phyloP scores from a whole-genome alignment of 1,140 invertebrate genomes.

The Oreohelix idahoensis region DNA sequence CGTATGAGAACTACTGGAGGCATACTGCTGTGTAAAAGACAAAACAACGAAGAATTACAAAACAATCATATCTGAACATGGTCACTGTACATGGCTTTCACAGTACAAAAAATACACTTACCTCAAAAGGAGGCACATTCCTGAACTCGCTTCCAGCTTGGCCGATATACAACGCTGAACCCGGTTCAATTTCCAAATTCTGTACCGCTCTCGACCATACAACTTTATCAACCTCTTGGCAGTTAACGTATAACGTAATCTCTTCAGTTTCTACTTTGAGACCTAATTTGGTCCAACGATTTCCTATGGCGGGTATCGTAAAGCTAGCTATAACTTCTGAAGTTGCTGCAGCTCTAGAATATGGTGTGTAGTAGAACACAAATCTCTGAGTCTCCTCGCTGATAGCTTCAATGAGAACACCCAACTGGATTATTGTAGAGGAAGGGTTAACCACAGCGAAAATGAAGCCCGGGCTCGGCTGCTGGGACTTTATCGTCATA shows the following conservation, averaged over 20 bases:
- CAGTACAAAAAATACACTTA: too few species aligned
- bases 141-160: constrained; percentile 43
- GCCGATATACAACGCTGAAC: constrained; percentile 48
- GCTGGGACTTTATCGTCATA: constrained; percentile 43
- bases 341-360: constrained; percentile 30
- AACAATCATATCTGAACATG: too few species aligned
- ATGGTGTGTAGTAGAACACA: constrained; percentile 51
- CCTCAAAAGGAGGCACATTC: constrained; percentile 44
- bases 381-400: constrained; percentile 42
- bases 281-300: constrained; percentile 48
- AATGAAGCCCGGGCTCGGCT: constrained; percentile 46
- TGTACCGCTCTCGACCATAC: constrained; percentile 21
- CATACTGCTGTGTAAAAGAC: too few species aligned
- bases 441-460: constrained; percentile 58
- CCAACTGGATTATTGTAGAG: constrained; percentile 54
- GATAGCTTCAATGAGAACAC: constrained; percentile 39
- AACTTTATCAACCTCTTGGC: constrained; percentile 41
- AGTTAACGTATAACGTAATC: constrained; percentile 56
- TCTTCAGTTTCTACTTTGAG: constrained; percentile 47
- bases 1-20: too few species aligned
- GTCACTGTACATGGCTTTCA: too few species aligned
- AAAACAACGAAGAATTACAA: too few species aligned
- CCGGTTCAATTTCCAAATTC: constrained; percentile 46
- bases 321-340: constrained; percentile 50
- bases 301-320: constrained; percentile 44